Base-by-base conservation (phyloP, 2,113 vertebrate genomes). In the Pteronura brasiliensis region DNA sequence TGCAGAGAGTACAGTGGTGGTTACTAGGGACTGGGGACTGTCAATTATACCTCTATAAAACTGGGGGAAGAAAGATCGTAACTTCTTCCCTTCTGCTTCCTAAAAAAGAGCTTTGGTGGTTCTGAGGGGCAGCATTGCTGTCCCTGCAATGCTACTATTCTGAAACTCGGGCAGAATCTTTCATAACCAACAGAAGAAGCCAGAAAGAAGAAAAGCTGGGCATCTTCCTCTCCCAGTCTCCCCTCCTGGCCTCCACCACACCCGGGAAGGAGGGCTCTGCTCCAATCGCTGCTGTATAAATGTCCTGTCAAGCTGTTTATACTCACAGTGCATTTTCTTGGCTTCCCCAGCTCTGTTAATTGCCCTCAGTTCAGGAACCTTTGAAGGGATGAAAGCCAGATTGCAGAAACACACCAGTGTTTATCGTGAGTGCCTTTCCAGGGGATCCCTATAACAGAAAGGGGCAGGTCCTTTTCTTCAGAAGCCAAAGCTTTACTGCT, bases 241-340 rank as follows among this genome's bases (percentile, higher is more conserved):
- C 49, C 31, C 76, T 47, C 23, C 18, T 36, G 63, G 67, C 42
- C 82, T 76, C 57, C 1, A 4, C 52, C 23, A 18, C 17, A 6
- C 23, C 31, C 1, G 59, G 71, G 82, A 93, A 93, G 20, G 71
- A 61, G 65, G 72, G 49, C 72, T 47, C 49, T 18, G 63, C 79
- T 71, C 23, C 1, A 7, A 59, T n/a, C 14, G 42, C 95, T 87
- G 95, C 96, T 95, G 89, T 96, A 65, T 95, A 97, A 95, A 93
- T 96, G 96, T 98, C 95, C 97, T 97, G 93, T 91, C 93, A 93
- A 72, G 92, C 95, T 98, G 97, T 97, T 97, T 97, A 95, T 95
- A 71, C 63, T 91, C 96, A 91, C 88, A 97, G 79, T 86, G 90
- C 92, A 97, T 96, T 98, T 97, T 97, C 97, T 96, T 97, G 97